Conservation (phyloP, 2,797 vertebrate genomes). For the Microchirus variegatus region DNA sequence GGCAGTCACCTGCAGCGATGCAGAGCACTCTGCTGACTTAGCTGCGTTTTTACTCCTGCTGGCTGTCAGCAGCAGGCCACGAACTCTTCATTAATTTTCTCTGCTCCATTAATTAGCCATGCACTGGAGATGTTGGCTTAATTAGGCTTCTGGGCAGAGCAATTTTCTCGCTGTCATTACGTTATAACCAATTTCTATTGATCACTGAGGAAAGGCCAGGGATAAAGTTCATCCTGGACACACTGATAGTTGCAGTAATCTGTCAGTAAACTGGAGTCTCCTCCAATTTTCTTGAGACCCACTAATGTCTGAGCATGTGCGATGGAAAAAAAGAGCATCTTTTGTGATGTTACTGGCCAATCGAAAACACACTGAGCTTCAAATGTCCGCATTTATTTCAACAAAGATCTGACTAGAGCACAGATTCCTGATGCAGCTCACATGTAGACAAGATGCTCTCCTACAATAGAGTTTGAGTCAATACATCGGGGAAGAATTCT, state of each 20-base stretch:
- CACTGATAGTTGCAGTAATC: slow-evolving; percentile 36
- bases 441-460: too few relatives aligned
- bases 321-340: too few relatives aligned
- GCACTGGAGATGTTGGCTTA: slow-evolving; percentile 65
- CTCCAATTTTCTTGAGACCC: too few relatives aligned
- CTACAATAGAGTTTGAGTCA: too few relatives aligned
- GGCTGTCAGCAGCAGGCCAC: slow-evolving; percentile 64
- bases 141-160: slow-evolving; percentile 70
- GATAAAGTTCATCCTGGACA: slow-evolving; percentile 38
- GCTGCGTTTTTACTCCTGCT: slow-evolving; percentile 67
- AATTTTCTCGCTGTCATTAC: slow-evolving; percentile 62
- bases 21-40: slow-evolving; percentile 61
- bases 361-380: too few relatives aligned
- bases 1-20: slow-evolving; percentile 69
- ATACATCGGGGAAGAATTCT: too few relatives aligned
- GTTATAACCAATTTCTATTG: slow-evolving; percentile 72
- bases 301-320: too few relatives aligned
- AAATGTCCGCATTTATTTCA: too few relatives aligned
- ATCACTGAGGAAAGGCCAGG: slow-evolving; percentile 67
- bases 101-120: slow-evolving; percentile 76
- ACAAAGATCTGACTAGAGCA: too few relatives aligned
- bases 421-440: too few relatives aligned
- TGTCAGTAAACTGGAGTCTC: slow-evolving; percentile 9
- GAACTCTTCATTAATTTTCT: slow-evolving; percentile 75
- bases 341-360: too few relatives aligned